These are phyloP conservation scores for Malacoctenus gilli DNA, from an alignment of 2,797 vertebrate genomes.

Conservation along the genomic window DNA sequence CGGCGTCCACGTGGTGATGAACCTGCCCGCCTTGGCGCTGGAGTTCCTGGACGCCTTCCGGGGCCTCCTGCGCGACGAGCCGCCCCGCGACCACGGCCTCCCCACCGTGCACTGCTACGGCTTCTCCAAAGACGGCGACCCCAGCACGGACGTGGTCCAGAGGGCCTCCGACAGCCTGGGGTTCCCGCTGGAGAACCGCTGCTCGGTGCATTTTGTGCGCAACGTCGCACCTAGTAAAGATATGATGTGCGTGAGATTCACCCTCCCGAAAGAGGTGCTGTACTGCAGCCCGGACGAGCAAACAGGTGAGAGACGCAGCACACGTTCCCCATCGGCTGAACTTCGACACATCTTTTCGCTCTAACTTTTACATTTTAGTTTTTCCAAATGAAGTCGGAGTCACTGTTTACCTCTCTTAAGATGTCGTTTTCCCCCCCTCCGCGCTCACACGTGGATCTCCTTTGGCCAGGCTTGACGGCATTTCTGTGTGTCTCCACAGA, in stretches of 20 bases:
- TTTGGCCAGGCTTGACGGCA: no score
- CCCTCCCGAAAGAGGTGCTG: slow-evolving; percentile 84
- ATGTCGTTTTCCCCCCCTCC: no score
- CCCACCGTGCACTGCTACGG: slow-evolving; percentile 92
- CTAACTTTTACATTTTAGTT: no score
- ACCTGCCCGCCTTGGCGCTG: slow-evolving; percentile 90
- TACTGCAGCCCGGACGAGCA: slow-evolving; percentile 74
- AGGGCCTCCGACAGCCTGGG: slow-evolving; percentile 83
- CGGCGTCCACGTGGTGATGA: slow-evolving; percentile 90
- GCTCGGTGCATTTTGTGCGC: slow-evolving; percentile 88
- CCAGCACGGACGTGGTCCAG: slow-evolving; percentile 82
- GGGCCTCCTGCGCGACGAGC: slow-evolving; percentile 79
- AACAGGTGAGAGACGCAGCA: slow-evolving; percentile 86
- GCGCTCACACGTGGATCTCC: no score
- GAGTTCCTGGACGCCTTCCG: slow-evolving; percentile 90
- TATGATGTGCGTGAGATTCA: slow-evolving; percentile 94
- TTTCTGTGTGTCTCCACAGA: slow-evolving; percentile 71
- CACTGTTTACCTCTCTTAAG: no score
- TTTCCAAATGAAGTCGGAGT: no score
- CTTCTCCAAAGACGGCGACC: slow-evolving; percentile 90
- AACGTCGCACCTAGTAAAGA: slow-evolving; percentile 97
- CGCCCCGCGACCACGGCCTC: slow-evolving; percentile 58
- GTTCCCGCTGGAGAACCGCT: slow-evolving; percentile 77
- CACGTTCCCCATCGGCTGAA: no score
- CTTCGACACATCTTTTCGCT: no score